These are phyloP conservation scores for Argyrosomus regius DNA, from an alignment of 2,797 vertebrate species.

Conservation along the genomic window DNA sequence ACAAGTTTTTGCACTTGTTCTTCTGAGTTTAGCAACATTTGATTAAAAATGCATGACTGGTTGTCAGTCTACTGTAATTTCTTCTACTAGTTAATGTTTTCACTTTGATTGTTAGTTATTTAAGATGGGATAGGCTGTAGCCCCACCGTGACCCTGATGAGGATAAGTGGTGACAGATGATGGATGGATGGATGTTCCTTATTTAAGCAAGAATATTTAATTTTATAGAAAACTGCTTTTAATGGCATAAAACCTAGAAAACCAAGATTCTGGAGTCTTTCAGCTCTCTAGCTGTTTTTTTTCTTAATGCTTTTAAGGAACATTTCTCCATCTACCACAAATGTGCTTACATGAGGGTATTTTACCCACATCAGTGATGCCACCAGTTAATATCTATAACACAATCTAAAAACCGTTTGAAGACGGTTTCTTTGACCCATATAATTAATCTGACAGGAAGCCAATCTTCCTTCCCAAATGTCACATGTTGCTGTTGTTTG, in stretches of 20 bases:
- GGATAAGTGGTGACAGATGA: no score
- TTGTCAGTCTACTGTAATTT: background rate
- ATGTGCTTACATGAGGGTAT: background rate
- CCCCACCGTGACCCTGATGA: no score
- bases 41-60: background rate
- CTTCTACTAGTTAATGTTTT: no score
- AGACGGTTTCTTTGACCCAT: slow-evolving; percentile 38
- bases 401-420: background rate
- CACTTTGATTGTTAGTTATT: no score
- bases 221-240: background rate
- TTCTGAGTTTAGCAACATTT: background rate
- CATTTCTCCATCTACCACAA: background rate
- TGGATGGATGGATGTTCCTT: background rate
- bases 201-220: background rate
- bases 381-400: background rate
- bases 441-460: slow-evolving; percentile 30
- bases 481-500: background rate
- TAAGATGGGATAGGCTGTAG: no score
- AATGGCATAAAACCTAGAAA: background rate
- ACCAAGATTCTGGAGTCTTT: background rate
- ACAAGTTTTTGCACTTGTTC: background rate
- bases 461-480: background rate
- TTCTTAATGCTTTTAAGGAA: background rate
- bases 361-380: background rate
- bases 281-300: background rate